These are phyloP conservation scores for Xiphophorus hellerii DNA, from an alignment of 2,113 vertebrate species.

Conservation along the genomic window DNA sequence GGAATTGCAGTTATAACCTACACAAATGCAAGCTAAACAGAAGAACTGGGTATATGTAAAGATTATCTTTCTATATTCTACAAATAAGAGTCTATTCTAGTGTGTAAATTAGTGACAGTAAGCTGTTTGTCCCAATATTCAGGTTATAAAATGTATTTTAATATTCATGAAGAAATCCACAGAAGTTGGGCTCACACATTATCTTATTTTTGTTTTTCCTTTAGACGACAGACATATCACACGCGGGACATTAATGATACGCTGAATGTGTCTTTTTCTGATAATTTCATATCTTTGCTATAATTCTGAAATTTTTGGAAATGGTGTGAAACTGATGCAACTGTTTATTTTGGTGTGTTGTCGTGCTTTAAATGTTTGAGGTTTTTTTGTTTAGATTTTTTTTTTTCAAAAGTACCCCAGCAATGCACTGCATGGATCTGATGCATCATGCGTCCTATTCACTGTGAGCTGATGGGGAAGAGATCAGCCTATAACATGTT, in stretches of 20 bases:
- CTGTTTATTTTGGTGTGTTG: slow-evolving; percentile 82
- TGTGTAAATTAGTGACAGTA: slow-evolving; percentile 78
- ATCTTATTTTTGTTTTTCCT: slow-evolving; percentile 7
- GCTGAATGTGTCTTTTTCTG: slow-evolving; percentile 73
- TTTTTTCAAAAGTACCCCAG: slow-evolving; percentile 75
- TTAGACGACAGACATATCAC: slow-evolving; percentile 62
- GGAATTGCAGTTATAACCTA: slow-evolving; percentile 74
- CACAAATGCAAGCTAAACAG: slow-evolving; percentile 72
- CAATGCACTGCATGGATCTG: slow-evolving; percentile 85
- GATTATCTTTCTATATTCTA: slow-evolving; percentile 77
- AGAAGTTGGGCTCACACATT: slow-evolving; percentile 52
- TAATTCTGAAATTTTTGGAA: slow-evolving; percentile 83
- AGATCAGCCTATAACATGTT: slow-evolving; percentile 76
- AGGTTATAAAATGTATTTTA: slow-evolving; percentile 80
- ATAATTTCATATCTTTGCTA: slow-evolving; percentile 80
- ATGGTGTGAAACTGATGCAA: slow-evolving; percentile 78
- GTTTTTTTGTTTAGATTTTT: slow-evolving; percentile 30
- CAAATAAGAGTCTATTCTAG: slow-evolving; percentile 78
- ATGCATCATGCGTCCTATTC: slow-evolving; percentile 85
- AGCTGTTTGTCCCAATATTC: slow-evolving; percentile 78
- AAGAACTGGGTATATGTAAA: slow-evolving; percentile 72
- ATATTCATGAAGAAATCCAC: slow-evolving; percentile 64
- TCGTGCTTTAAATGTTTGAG: slow-evolving; percentile 73
- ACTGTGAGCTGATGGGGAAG: slow-evolving; percentile 84
- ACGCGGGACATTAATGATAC: slow-evolving; percentile 61